A percentile compares a stretch with the other conserved stretches of the same genome.
Evolutionary conservation across 2,888 invertebrate species (phyloP).

Genomic region (Tromatobia lineatoria): DNA sequence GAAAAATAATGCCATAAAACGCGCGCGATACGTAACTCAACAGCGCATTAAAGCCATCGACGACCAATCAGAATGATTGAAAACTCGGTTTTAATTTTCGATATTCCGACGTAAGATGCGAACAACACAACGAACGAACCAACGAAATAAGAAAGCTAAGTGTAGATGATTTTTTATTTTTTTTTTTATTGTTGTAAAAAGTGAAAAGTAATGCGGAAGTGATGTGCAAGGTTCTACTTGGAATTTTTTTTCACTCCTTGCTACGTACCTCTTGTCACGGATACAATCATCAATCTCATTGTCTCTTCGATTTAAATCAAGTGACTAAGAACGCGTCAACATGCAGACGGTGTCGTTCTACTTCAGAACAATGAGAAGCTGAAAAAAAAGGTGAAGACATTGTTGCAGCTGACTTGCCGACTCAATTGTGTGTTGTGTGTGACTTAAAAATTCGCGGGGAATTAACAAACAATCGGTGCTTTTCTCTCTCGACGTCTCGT

Average conservation of each 20-base stretch:
- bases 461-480: constrained; percentile 56
- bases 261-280: not conserved
- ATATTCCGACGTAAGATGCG: no score
- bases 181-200: not conserved
- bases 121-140: no score
- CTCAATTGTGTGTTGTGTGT: constrained; percentile 23
- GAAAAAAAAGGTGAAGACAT: constrained; percentile 22
- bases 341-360: not conserved
- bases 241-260: not conserved
- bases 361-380: constrained; percentile 15
- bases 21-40: no score
- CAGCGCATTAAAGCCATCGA: no score
- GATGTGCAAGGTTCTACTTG: no score
- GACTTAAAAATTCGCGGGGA: not conserved
- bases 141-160: no score
- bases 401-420: constrained; percentile 24
- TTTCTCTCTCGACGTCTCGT: constrained; percentile 28
- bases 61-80: no score
- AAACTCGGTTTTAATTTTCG: no score
- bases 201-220: no score
- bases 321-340: not conserved
- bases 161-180: no score
- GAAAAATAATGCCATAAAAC: no score
- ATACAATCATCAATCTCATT: constrained; percentile 5
- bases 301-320: not conserved